These are phyloP conservation scores for Grammomys surdaster DNA, from an alignment of 2,113 vertebrate genomes.

Conservation along the genomic window DNA sequence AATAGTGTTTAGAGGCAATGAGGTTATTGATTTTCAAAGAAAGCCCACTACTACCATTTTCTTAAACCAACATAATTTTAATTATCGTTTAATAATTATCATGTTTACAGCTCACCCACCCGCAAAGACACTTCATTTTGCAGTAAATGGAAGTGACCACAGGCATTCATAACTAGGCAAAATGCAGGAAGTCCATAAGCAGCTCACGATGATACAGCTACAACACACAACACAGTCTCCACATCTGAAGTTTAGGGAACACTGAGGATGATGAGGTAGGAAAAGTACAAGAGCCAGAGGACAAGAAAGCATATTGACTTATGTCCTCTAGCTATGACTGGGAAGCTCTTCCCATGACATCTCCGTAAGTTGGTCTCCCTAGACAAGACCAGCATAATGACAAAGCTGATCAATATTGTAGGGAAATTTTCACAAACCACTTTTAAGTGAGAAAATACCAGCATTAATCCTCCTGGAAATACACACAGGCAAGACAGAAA, in stretches of 20 bases:
- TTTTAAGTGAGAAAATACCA: not conserved
- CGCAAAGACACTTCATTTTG: not conserved
- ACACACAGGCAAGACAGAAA: not conserved
- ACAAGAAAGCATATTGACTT: not conserved
- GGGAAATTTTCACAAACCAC: not conserved
- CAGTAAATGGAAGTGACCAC: not conserved
- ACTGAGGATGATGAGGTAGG: not conserved
- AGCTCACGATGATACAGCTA: not conserved
- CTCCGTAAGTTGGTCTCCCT: not conserved
- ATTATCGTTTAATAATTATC: not conserved
- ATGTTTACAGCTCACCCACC: not conserved
- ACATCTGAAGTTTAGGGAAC: not conserved
- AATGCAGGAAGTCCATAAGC: not conserved
- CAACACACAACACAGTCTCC: no score
- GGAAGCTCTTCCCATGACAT: not conserved
- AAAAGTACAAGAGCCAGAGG: not conserved
- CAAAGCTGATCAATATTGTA: not conserved
- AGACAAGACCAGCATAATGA: not conserved
- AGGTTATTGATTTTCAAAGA: not conserved
- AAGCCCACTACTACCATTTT: not conserved
- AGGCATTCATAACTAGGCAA: not conserved
- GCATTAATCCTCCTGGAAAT: not conserved
- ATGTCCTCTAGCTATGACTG: not conserved
- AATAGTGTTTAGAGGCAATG: not conserved
- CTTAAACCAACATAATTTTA: not conserved